These are phyloP conservation scores for Stenodera caucasica DNA, from an alignment of 2,888 invertebrate genomes.

Conservation along the genomic window DNA sequence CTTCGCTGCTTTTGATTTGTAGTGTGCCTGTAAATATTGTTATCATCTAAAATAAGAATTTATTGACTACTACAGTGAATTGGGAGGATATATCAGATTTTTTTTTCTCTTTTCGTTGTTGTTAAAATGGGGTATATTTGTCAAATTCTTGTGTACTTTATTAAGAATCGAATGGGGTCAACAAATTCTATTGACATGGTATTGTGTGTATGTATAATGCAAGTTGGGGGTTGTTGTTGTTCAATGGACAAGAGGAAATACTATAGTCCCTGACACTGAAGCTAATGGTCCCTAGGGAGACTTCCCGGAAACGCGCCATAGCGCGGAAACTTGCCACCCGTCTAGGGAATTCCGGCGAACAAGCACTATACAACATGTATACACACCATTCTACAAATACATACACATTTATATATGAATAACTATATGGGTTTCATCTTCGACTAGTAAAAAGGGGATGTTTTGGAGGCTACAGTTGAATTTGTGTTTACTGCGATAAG, in stretches of 20 bases:
- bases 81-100: too few species aligned
- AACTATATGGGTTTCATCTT: neutral
- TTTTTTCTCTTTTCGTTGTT: too few species aligned
- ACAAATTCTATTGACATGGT: slow-evolving; percentile 16
- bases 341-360: slow-evolving; percentile 33
- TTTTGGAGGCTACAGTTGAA: too few species aligned
- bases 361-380: slow-evolving; percentile 29
- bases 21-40: slow-evolving; percentile 69
- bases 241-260: slow-evolving; percentile 26
- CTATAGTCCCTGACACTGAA: slow-evolving; percentile 30
- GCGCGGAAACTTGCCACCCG: slow-evolving; percentile 16
- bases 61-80: neutral
- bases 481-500: too few species aligned
- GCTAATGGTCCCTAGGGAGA: slow-evolving; percentile 38
- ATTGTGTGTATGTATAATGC: slow-evolving; percentile 15
- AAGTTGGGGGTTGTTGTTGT: slow-evolving; percentile 13
- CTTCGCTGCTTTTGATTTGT: slow-evolving; percentile 87
- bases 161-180: slow-evolving; percentile 16
- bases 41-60: neutral
- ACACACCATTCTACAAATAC: neutral
- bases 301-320: slow-evolving; percentile 22
- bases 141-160: neutral
- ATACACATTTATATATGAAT: neutral
- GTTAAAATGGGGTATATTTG: too few species aligned
- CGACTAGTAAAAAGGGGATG: too few species aligned